Conservation (phyloP, 2,888 invertebrate species). For the Myopa testacea region DNA sequence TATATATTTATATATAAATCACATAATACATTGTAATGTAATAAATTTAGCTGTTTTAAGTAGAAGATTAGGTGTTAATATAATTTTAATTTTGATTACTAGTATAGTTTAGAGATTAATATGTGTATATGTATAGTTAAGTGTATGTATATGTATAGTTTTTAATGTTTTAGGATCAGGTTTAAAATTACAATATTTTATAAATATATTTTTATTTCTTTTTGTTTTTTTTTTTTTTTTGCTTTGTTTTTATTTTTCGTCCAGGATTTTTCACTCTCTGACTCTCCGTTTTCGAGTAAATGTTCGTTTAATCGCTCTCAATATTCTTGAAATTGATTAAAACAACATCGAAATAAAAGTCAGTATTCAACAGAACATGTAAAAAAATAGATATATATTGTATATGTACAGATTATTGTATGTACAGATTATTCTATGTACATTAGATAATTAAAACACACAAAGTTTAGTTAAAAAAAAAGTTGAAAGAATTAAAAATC, state of each 20-base stretch:
- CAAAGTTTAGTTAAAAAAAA: neutral
- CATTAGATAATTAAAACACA: neutral
- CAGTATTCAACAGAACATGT: neutral
- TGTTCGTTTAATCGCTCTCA: conserved; percentile 26
- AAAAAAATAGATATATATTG: neutral
- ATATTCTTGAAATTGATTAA: conserved; percentile 30
- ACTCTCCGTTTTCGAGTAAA: conserved; percentile 22
- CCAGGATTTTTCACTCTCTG: conserved; percentile 5
- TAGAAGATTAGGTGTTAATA: too few relatives aligned
- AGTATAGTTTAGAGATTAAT: too few relatives aligned
- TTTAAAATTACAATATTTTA: neutral
- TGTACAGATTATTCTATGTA: neutral
- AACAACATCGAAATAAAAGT: conserved; percentile 16
- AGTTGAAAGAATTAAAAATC: neutral
- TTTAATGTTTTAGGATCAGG: neutral
- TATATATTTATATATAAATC: too few relatives aligned
- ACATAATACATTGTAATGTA: too few relatives aligned
- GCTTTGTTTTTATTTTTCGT: neutral
- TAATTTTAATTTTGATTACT: too few relatives aligned
- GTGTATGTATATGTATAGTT: too few relatives aligned
- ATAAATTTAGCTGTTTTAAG: too few relatives aligned
- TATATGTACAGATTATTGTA: neutral
- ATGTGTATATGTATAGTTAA: neutral
- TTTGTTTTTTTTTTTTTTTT: neutral
- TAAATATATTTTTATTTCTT: neutral